These are phyloP conservation scores for Melanotaenia trifasciata DNA, from an alignment of 2,797 vertebrate genomes.

Conservation along the genomic window DNA sequence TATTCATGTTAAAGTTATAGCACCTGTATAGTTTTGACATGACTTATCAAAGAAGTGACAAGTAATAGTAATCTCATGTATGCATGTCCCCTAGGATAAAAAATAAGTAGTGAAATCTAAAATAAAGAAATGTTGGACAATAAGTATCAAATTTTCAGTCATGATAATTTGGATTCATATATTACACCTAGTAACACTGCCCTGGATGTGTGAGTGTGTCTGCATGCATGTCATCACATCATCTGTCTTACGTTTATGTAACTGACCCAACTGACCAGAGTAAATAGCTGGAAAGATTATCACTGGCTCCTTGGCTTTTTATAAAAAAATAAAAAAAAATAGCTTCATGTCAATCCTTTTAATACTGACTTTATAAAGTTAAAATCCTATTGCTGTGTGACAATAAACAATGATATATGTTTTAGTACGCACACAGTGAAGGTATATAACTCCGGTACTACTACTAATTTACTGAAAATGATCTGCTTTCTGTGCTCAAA, in stretches of 20 bases:
- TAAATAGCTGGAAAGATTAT: slow-evolving; percentile 29
- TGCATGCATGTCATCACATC: slow-evolving; percentile 55
- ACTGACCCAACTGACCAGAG: slow-evolving; percentile 35
- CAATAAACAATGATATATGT: neutral
- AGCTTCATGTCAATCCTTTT: neutral
- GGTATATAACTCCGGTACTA: neutral
- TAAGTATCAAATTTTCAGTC: slow-evolving; percentile 27
- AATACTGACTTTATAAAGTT: neutral
- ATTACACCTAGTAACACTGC: slow-evolving; percentile 29
- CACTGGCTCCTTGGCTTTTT: slow-evolving; percentile 27
- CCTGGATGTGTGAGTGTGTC: slow-evolving; percentile 17
- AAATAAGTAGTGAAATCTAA: neutral
- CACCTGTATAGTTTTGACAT: neutral
- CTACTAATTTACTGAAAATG: neutral
- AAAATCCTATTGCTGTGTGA: slow-evolving; percentile 9
- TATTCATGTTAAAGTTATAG: neutral
- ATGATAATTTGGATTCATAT: slow-evolving; percentile 26
- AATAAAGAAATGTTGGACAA: slow-evolving; percentile 5
- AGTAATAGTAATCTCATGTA: neutral
- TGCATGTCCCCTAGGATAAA: neutral
- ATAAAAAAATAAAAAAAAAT: slow-evolving; percentile 43
- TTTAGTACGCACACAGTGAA: neutral
- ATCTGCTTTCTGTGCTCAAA: neutral
- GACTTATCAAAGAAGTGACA: too few species aligned
- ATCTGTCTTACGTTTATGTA: slow-evolving; percentile 46